Evolutionary conservation across 2,888 invertebrate genomes (phyloP).

Genomic region (Microctonus aethiopoides): DNA sequence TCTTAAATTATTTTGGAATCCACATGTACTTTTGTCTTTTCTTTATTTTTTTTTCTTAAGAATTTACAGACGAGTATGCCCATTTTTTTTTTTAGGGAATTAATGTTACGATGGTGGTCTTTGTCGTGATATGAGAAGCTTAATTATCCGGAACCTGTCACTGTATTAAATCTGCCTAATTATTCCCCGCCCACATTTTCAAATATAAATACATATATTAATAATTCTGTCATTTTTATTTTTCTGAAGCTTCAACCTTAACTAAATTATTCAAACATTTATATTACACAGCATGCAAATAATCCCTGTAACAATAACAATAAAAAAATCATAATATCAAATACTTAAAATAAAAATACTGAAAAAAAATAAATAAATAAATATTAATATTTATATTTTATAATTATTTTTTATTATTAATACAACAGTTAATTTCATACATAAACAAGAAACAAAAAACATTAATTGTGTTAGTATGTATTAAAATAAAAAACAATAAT

Average conservation of each 20-base stretch:
- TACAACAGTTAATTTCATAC: background rate
- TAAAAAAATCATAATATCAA: background rate
- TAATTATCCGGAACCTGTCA: too few relatives aligned
- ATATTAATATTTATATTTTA: background rate
- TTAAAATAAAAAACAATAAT: background rate
- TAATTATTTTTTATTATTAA: too few relatives aligned
- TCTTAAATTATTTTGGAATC: slow-evolving; percentile 7
- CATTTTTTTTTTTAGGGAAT: too few relatives aligned
- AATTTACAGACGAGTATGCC: too few relatives aligned
- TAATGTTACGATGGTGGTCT: too few relatives aligned
- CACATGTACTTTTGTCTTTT: background rate
- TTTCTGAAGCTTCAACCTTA: background rate
- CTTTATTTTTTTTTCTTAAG: too few relatives aligned
- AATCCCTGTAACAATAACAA: background rate
- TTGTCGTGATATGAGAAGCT: too few relatives aligned
- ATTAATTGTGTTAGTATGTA: background rate
- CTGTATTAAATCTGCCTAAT: too few relatives aligned
- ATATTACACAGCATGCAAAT: background rate
- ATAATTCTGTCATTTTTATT: background rate
- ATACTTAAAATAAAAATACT: too few relatives aligned
- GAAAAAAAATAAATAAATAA: too few relatives aligned
- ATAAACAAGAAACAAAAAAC: background rate
- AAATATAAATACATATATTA: too few relatives aligned
- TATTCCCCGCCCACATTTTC: too few relatives aligned
- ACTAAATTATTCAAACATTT: background rate